Evolutionary conservation across 2,888 invertebrate genomes (phyloP), one percentile per base, ranked within the genome.

Genomic region (Entomobrya proxima): DNA sequence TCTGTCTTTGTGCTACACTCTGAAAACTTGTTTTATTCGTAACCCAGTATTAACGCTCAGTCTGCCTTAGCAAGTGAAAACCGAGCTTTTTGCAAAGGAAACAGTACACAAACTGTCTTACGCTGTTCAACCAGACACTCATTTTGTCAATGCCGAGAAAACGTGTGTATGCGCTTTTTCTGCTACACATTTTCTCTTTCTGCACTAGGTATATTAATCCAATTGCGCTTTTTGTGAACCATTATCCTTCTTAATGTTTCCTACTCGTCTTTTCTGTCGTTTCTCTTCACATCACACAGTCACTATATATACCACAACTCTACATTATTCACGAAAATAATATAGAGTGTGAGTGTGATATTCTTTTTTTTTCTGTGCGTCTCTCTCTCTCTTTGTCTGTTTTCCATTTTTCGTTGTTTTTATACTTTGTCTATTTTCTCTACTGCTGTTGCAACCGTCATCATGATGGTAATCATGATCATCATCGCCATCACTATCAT

Each of bases 161-260:
- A 58, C 32, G 32, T 58, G 32, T 52, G 18, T 58, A n/a, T 32
- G 32, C 32, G 58, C 58, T 58, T 58, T 37, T 67, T 18, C 24
- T 37, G 13, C 27, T 18, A 7, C 7, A 32, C 40, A 11, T 24
- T 67, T n/a, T n/a, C n/a, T n/a, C n/a, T n/a, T n/a, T n/a, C n/a
- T n/a, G 1, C 67, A 35, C 40, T 67, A 24, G 11, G 58, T 24
- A 40, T 37, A 67, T 67, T 67, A 67, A 67, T 67, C 67, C 67
- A 37, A 67, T 67, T 67, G 67, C 40, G 40, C 40, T 67, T 67
- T 67, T 67, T 67, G 67, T 40, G 67, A 67, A 67, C 67, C 37
- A 67, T 67, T 37, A 67, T 67, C 40, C 40, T n/a, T n/a, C n/a
- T 21, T 67, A 67, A 67, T 61, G 61, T 24, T 21, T 27, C 55